Conservation (phyloP, 2,113 vertebrate species). For the Cyphomyrus plagiostoma region DNA sequence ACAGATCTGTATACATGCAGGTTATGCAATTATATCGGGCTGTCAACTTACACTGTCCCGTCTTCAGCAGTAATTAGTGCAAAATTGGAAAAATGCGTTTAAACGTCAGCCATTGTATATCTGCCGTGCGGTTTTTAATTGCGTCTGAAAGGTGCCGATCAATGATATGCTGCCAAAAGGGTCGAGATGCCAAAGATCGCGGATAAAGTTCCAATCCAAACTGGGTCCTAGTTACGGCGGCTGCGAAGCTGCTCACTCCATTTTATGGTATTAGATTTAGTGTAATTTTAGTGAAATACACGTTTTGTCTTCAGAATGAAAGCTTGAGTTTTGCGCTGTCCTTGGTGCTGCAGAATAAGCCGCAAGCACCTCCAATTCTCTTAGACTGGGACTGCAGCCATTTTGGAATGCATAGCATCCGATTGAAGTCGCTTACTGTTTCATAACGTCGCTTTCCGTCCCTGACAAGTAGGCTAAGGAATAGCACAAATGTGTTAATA, state of each 20-base stretch:
- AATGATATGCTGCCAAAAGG: neutral
- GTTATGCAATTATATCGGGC: neutral
- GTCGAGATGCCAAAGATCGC: neutral
- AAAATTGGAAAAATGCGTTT: neutral
- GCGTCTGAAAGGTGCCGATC: neutral
- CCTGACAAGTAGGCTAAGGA: neutral
- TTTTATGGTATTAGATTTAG: neutral
- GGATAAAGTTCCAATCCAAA: neutral
- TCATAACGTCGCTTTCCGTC: neutral
- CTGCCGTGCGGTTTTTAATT: neutral
- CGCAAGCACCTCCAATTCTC: neutral
- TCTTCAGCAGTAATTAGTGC: neutral
- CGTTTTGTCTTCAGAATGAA: neutral
- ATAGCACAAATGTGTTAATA: neutral
- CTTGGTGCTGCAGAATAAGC: slow-evolving; percentile 56
- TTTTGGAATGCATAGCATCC: neutral
- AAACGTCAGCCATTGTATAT: neutral
- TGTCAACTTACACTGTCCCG: neutral
- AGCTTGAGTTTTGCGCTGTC: slow-evolving; percentile 48
- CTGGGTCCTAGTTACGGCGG: neutral
- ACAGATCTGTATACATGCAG: neutral
- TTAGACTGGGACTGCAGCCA: neutral
- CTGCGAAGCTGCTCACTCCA: neutral
- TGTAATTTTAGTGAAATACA: neutral
- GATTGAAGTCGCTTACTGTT: neutral